Conservation (phyloP, 2,888 invertebrate genomes). For the Leptura quadrifasciata region DNA sequence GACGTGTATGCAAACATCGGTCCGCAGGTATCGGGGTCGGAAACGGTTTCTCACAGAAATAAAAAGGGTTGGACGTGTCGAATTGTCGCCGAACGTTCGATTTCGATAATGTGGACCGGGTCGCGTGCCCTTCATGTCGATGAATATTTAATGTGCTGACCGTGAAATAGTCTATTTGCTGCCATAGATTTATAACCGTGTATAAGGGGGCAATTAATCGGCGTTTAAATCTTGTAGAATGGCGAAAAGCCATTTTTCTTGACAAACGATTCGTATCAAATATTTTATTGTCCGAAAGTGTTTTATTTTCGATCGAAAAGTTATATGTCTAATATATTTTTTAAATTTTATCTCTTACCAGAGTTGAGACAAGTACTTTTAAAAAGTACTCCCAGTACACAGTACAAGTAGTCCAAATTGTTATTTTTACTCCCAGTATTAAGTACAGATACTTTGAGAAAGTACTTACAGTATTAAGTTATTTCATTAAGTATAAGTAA, state of each 20-base stretch:
- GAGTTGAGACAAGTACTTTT: too few relatives aligned
- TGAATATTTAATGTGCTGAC: constrained; percentile 56
- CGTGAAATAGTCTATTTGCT: constrained; percentile 18
- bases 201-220: neutral
- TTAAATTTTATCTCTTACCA: too few relatives aligned
- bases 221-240: neutral
- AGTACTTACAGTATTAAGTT: too few relatives aligned
- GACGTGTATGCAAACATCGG: constrained; percentile 61
- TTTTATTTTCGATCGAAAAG: too few relatives aligned
- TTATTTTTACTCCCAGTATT: too few relatives aligned
- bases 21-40: constrained; percentile 46
- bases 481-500: too few relatives aligned
- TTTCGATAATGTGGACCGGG: constrained; percentile 46
- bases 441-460: too few relatives aligned
- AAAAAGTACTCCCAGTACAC: too few relatives aligned
- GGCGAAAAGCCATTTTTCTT: neutral
- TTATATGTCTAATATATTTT: too few relatives aligned
- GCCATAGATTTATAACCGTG: constrained; percentile 25
- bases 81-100: constrained; percentile 59
- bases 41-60: constrained; percentile 37
- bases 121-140: constrained; percentile 58
- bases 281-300: too few relatives aligned
- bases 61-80: constrained; percentile 61
- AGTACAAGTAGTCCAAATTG: too few relatives aligned
- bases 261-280: too few relatives aligned